Percentiles rank a stretch among this genome's conserved stretches.
phyloP scores from a whole-genome alignment of 2,113 vertebrate species.

The Emydocephalus ijimae region DNA sequence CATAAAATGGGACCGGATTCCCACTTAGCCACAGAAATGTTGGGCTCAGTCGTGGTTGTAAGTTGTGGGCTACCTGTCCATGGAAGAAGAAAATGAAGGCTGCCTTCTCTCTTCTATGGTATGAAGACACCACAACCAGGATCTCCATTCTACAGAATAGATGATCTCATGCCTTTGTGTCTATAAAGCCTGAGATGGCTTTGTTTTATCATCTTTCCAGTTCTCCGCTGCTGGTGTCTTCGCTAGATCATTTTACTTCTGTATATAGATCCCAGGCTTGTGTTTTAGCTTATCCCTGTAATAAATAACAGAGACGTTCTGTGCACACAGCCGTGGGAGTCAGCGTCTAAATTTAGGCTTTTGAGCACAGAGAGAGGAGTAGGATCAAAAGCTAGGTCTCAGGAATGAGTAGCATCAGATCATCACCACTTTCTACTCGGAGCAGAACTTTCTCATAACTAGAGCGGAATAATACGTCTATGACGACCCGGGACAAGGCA shows the following conservation, averaged over 20 bases:
- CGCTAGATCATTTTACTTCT: neutral
- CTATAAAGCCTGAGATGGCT: neutral
- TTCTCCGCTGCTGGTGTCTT: neutral
- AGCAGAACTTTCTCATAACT: neutral
- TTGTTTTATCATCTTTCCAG: neutral
- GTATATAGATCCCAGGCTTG: conserved; percentile 12
- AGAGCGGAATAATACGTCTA: neutral
- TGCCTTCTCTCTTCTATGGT: neutral
- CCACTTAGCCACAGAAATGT: neutral
- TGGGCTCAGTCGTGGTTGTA: neutral
- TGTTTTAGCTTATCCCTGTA: conserved; percentile 55
- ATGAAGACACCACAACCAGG: neutral
- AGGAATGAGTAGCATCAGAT: conserved; percentile 40
- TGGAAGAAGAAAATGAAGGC: neutral
- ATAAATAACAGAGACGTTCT: conserved; percentile 52
- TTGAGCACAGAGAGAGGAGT: conserved; percentile 46
- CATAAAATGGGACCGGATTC: neutral
- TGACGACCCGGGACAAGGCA: no score
- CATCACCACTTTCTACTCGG: conserved; percentile 35
- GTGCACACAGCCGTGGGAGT: conserved; percentile 59
- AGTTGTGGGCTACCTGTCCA: neutral
- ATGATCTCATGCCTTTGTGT: neutral
- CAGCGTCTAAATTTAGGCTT: conserved; percentile 63
- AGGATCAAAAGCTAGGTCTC: conserved; percentile 57
- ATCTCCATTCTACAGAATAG: neutral